phyloP scores from a whole-genome alignment of 2,888 invertebrate genomes.

The Rapana venosa region DNA sequence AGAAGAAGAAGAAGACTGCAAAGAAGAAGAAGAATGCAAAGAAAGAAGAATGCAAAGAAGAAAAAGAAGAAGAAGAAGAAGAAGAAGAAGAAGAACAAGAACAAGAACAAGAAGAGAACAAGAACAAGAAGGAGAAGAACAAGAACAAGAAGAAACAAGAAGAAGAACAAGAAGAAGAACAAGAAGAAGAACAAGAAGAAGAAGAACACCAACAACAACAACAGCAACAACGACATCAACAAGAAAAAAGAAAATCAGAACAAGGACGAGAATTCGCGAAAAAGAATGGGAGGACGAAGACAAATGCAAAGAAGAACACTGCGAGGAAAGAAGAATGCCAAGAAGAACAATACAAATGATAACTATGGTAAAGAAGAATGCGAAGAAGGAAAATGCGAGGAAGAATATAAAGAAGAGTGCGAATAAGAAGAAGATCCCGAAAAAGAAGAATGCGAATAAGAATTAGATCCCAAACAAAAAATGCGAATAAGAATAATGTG shows the following conservation, averaged over 20 bases:
- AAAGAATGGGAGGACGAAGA: too few species aligned
- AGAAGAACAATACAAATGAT: too few species aligned
- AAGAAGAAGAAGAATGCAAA: too few species aligned
- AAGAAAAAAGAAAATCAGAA: background rate
- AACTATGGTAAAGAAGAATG: too few species aligned
- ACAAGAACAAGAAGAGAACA: background rate
- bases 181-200: background rate
- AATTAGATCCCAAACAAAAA: too few species aligned
- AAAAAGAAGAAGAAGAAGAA: background rate
- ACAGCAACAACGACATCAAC: background rate
- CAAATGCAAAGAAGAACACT: too few species aligned
- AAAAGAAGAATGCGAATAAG: too few species aligned
- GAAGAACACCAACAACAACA: background rate
- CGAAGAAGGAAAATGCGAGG: too few species aligned
- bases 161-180: background rate
- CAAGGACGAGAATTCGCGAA: background rate
- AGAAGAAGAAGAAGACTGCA: background rate
- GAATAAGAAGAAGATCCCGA: too few species aligned
- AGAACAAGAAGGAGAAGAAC: background rate
- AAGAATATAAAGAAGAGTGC: too few species aligned
- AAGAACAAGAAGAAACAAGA: background rate
- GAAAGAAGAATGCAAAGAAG: background rate
- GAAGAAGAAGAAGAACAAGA: background rate
- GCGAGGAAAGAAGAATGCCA: too few species aligned
- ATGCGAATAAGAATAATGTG: too few species aligned